phyloP scores from a whole-genome alignment of 2,113 vertebrate species.

The Rhinichthys klamathensis region DNA sequence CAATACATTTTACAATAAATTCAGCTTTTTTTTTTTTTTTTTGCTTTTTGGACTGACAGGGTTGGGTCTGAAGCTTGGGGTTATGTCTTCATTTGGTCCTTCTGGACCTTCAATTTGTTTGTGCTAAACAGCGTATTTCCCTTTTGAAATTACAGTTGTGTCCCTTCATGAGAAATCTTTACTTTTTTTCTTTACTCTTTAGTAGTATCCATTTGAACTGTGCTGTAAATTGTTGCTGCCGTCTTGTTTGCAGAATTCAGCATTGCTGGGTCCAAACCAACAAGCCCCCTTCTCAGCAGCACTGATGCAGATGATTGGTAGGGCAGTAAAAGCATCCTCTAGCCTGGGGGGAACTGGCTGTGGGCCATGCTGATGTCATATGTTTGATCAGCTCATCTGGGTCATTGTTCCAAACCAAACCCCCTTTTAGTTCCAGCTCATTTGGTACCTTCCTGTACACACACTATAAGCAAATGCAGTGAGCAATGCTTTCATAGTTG shows the following conservation, averaged over 20 bases:
- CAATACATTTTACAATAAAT: too few relatives aligned
- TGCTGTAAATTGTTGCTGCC: constrained; percentile 10
- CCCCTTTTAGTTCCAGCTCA: constrained; percentile 71
- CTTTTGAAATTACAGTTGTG: not conserved
- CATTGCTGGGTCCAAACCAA: constrained; percentile 35
- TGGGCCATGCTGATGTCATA: constrained; percentile 75
- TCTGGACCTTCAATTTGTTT: not conserved
- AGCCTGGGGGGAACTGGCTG: constrained; percentile 64
- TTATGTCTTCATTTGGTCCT: not conserved
- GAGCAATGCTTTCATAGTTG: constrained; percentile 54
- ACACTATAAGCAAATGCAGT: constrained; percentile 57
- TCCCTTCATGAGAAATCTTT: not conserved
- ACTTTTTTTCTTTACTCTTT: not conserved
- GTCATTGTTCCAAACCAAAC: constrained; percentile 71
- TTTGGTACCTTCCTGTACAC: constrained; percentile 75
- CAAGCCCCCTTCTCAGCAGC: constrained; percentile 55
- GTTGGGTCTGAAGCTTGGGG: not conserved
- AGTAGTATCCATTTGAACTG: not conserved
- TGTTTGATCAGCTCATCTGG: constrained; percentile 72
- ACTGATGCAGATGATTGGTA: constrained; percentile 59
- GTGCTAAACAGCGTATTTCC: not conserved
- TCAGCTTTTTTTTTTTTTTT: too few relatives aligned
- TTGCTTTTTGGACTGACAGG: too few relatives aligned
- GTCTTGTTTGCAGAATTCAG: constrained; percentile 37
- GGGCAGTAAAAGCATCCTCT: constrained; percentile 16